Evolutionary conservation across 1,140 invertebrate species (phyloP).

Genomic region (Pseudomyrmex concolor): DNA sequence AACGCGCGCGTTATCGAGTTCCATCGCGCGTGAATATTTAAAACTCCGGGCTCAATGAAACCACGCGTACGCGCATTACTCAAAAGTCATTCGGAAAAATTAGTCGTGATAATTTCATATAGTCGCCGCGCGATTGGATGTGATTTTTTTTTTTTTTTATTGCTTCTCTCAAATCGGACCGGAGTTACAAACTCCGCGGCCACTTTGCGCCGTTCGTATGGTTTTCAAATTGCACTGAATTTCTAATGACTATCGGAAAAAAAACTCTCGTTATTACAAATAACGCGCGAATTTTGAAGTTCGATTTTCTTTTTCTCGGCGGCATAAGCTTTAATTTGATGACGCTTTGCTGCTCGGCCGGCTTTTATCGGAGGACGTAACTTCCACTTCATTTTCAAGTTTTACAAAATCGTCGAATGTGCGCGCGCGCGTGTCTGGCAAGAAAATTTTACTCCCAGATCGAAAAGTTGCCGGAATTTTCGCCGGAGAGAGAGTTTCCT

Average conservation of each 20-base stretch:
- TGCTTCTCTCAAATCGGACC: neutral
- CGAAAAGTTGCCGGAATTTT: slow-evolving; percentile 35
- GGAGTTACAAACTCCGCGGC: neutral
- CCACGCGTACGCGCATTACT: slow-evolving; percentile 6
- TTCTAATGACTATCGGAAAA: neutral
- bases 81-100: slow-evolving; percentile 22
- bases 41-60: slow-evolving; percentile 1
- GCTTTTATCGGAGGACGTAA: neutral
- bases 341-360: neutral
- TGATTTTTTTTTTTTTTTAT: slow-evolving; percentile 8
- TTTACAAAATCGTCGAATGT: neutral
- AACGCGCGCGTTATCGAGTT: slow-evolving; percentile 42
- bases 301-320: neutral
- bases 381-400: neutral
- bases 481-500: neutral
- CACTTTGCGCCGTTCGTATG: too few relatives aligned
- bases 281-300: slow-evolving; percentile 22
- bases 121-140: neutral
- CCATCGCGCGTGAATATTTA: slow-evolving; percentile 48
- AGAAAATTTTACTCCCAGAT: slow-evolving; percentile 58
- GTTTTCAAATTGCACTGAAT: neutral
- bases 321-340: slow-evolving; percentile 32
- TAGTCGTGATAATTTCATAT: slow-evolving; percentile 3
- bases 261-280: neutral
- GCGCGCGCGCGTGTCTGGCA: neutral